These are phyloP conservation scores for Willowsia nigromaculata DNA, from an alignment of 2,888 invertebrate genomes.

Conservation along the genomic window DNA sequence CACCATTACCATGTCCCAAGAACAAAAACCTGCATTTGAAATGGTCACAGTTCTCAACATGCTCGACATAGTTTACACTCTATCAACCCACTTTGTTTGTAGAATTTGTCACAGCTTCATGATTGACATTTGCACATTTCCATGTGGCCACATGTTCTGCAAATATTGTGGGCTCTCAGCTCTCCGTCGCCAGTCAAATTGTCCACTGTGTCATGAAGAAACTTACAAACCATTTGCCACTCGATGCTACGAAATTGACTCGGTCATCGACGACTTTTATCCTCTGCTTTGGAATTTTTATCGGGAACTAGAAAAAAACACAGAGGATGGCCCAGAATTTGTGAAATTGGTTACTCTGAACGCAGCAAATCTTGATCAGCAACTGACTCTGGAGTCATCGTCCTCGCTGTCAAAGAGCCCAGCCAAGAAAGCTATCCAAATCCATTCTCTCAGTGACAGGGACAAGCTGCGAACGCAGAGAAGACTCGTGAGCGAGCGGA, in stretches of 20 bases:
- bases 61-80: conserved; percentile 7
- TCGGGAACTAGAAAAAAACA: background rate
- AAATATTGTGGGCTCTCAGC: conserved; percentile 34
- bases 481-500: conserved; percentile 16
- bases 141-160: conserved; percentile 49
- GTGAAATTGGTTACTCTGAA: background rate
- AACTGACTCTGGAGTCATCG: background rate
- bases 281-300: conserved; percentile 19
- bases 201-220: conserved; percentile 18
- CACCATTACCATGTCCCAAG: background rate
- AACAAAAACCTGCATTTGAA: background rate
- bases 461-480: background rate
- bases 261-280: conserved; percentile 40
- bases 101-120: conserved; percentile 32
- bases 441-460: conserved; percentile 15
- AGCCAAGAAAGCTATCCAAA: background rate
- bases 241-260: conserved; percentile 50
- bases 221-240: conserved; percentile 17
- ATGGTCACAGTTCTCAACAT: background rate
- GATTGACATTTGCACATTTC: conserved; percentile 53
- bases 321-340: background rate
- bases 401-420: background rate
- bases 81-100: conserved; percentile 31
- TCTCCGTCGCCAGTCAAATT: conserved; percentile 20
- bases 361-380: background rate